Percentiles rank a stretch among this genome's conserved stretches.
Conservation (phyloP, 2,113 vertebrate genomes). For the Anguilla japonica region DNA sequence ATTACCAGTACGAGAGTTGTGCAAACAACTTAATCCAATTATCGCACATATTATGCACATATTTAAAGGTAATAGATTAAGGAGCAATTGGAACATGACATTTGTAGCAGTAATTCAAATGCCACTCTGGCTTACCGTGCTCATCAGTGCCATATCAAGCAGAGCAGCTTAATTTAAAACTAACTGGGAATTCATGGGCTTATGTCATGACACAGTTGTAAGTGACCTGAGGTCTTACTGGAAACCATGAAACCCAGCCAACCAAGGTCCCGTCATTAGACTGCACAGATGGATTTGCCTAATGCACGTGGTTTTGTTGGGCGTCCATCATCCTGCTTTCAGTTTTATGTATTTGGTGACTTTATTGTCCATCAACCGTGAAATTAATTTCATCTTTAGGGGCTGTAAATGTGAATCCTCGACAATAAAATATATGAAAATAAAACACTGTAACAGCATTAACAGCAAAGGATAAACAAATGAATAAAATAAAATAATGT, state of each 20-base stretch:
- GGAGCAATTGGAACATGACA: constrained; percentile 6
- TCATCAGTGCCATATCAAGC: neutral
- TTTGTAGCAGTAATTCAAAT: constrained; percentile 9
- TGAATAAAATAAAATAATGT: neutral
- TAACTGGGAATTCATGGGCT: neutral
- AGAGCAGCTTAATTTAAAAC: neutral
- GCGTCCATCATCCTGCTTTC: neutral
- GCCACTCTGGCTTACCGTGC: neutral
- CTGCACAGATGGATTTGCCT: neutral
- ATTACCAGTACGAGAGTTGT: neutral
- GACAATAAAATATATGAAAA: neutral
- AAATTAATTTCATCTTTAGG: neutral
- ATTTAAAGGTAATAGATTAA: constrained; percentile 5
- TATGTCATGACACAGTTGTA: neutral
- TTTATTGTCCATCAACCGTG: neutral
- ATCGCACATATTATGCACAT: constrained; percentile 4
- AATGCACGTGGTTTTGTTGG: neutral
- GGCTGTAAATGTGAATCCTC: neutral
- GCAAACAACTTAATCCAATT: neutral
- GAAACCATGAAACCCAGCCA: neutral
- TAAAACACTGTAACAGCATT: neutral
- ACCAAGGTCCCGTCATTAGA: neutral
- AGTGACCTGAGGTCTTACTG: neutral
- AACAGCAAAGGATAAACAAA: neutral
- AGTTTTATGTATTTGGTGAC: neutral